phyloP scores from a whole-genome alignment of 2,888 invertebrate genomes.

The Lapara coniferarum region DNA sequence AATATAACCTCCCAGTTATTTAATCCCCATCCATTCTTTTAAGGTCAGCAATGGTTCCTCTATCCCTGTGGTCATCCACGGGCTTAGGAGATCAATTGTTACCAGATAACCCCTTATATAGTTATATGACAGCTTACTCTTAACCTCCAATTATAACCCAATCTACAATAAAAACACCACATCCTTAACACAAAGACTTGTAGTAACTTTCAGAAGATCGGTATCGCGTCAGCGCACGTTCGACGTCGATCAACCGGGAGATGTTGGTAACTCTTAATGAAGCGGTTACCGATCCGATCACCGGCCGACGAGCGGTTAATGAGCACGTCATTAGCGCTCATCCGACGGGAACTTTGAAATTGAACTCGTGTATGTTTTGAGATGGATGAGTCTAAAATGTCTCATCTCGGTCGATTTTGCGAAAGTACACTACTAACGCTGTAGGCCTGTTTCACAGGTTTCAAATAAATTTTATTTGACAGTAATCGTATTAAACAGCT shows the following conservation, averaged over 20 bases:
- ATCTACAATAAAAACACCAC: not conserved
- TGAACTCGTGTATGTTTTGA: not conserved
- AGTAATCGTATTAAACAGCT: no score
- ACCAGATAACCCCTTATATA: no score
- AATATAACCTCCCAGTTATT: no score
- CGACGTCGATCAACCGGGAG: slow-evolving; percentile 12
- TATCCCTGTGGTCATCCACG: no score
- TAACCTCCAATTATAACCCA: no score
- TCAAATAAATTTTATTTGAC: no score
- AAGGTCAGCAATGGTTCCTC: no score
- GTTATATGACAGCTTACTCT: not conserved
- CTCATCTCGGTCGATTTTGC: no score
- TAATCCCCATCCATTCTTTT: no score
- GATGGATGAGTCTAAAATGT: not conserved
- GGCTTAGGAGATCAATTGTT: no score
- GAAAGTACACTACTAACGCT: no score
- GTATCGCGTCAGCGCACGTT: slow-evolving; percentile 8
- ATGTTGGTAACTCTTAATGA: slow-evolving; percentile 43
- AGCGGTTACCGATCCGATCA: slow-evolving; percentile 37
- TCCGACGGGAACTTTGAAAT: slow-evolving; percentile 32
- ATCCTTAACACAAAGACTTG: not conserved
- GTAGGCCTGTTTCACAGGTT: no score
- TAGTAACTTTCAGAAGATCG: slow-evolving; percentile 2
- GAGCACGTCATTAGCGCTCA: slow-evolving; percentile 44
- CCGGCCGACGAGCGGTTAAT: slow-evolving; percentile 46